Evolutionary conservation across 2,113 vertebrate species (phyloP).

Genomic region (Labrus mixtus): DNA sequence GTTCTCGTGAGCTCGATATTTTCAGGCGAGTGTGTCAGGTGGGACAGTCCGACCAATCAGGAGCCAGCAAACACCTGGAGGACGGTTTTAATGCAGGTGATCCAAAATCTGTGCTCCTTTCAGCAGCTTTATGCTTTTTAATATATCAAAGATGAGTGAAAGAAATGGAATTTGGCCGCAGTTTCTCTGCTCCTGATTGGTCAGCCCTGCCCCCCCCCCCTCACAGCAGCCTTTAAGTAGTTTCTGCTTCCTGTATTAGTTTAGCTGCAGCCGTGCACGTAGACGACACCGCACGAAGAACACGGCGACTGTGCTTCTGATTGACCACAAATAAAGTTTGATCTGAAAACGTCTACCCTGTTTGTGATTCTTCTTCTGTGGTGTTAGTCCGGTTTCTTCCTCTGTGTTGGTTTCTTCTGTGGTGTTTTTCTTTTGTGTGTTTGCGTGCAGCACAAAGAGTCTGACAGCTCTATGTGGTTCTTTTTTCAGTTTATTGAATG

Average conservation of each 20-base stretch:
- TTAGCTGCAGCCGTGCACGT: slow-evolving; percentile 96
- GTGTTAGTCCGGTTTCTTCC: not conserved
- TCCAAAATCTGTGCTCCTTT: not conserved
- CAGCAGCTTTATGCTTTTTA: not conserved
- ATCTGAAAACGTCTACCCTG: slow-evolving; percentile 76
- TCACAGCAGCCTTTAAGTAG: slow-evolving; percentile 77
- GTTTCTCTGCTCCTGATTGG: slow-evolving; percentile 56
- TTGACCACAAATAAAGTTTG: slow-evolving; percentile 93
- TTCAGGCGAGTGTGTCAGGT: slow-evolving; percentile 82
- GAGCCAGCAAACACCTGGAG: slow-evolving; percentile 69
- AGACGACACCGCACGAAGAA: slow-evolving; percentile 14
- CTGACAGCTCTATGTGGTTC: no score
- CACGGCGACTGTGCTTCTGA: no score
- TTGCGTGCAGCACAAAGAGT: no score
- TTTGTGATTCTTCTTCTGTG: not conserved
- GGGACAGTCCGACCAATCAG: slow-evolving; percentile 72
- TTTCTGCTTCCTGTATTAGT: slow-evolving; percentile 99
- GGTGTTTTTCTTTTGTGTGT: no score
- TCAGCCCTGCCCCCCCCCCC: slow-evolving; percentile 32
- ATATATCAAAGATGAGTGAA: not conserved
- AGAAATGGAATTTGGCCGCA: slow-evolving; percentile 4
- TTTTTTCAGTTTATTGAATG: no score
- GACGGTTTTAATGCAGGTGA: no score
- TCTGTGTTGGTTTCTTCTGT: no score
- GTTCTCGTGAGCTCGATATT: slow-evolving; percentile 90